Conservation (phyloP, 2,797 vertebrate species). For the Cuculus canorus region DNA sequence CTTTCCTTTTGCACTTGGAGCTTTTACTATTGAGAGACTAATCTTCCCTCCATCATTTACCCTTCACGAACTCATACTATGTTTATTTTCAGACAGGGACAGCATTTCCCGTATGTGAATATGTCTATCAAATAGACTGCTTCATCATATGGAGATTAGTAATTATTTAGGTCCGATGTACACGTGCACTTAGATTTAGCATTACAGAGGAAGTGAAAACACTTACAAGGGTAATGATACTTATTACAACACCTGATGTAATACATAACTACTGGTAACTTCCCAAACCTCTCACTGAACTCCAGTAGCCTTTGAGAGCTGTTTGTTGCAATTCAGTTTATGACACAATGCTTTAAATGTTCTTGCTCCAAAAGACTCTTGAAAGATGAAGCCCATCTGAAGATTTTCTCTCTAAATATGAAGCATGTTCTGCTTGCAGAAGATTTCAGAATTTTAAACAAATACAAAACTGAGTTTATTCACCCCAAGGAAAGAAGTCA, state of each 20-base stretch:
- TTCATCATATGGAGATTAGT: background rate
- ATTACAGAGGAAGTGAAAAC: constrained; percentile 34
- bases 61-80: background rate
- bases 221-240: background rate
- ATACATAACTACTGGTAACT: constrained; percentile 20
- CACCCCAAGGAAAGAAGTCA: background rate
- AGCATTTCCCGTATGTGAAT: background rate
- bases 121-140: background rate
- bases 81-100: background rate
- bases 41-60: background rate
- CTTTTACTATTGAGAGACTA: background rate
- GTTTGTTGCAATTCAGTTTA: constrained; percentile 32
- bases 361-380: background rate
- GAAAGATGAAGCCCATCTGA: constrained; percentile 14
- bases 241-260: constrained; percentile 32
- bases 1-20: background rate
- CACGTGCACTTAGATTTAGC: background rate
- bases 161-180: background rate
- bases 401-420: background rate
- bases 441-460: constrained; percentile 34
- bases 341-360: constrained; percentile 16
- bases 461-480: background rate
- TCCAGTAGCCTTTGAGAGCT: constrained; percentile 56
- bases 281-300: constrained; percentile 57
- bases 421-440: constrained; percentile 10